These are phyloP conservation scores for Drosophila mauritiana DNA, from an alignment of 1,140 invertebrate genomes.

Conservation along the genomic window DNA sequence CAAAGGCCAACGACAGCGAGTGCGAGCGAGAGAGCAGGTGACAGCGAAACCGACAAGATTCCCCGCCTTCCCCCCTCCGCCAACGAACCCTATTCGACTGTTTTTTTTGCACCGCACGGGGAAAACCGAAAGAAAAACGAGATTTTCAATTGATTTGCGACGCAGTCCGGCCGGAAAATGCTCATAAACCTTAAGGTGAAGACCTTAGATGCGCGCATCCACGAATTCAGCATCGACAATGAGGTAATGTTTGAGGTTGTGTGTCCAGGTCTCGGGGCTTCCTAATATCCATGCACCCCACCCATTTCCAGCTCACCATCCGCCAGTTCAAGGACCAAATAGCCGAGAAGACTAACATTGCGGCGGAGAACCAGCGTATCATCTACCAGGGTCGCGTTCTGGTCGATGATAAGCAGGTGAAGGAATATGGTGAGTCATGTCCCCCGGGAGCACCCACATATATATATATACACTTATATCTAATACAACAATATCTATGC, in stretches of 20 bases:
- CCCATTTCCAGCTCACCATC: constrained; percentile 90
- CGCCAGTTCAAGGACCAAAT: constrained; percentile 94
- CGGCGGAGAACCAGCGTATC: constrained; percentile 92
- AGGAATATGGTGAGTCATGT: constrained; percentile 91
- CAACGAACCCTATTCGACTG: not conserved
- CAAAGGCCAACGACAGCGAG: constrained; percentile 16
- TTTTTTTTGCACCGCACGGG: constrained; percentile 10
- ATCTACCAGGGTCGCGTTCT: constrained; percentile 97
- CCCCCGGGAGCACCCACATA: constrained; percentile 9
- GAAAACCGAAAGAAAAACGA: constrained; percentile 42
- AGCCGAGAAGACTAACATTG: constrained; percentile 90
- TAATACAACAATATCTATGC: not conserved
- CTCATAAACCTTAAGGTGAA: constrained; percentile 96
- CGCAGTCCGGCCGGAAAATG: constrained; percentile 71
- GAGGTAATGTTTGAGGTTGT: constrained; percentile 88
- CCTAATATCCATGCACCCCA: constrained; percentile 7
- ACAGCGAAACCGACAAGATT: constrained; percentile 59
- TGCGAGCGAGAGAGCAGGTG: constrained; percentile 19
- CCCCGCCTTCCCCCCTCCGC: constrained; percentile 14
- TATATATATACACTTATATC: not conserved
- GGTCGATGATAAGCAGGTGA: constrained; percentile 94
- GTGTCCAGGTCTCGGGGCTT: constrained; percentile 30
- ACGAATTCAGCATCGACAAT: constrained; percentile 93
- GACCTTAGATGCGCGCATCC: constrained; percentile 96
- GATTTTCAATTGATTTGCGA: constrained; percentile 45